phyloP scores from a whole-genome alignment of 2,888 invertebrate species.

The Netelia fuscicornis region DNA sequence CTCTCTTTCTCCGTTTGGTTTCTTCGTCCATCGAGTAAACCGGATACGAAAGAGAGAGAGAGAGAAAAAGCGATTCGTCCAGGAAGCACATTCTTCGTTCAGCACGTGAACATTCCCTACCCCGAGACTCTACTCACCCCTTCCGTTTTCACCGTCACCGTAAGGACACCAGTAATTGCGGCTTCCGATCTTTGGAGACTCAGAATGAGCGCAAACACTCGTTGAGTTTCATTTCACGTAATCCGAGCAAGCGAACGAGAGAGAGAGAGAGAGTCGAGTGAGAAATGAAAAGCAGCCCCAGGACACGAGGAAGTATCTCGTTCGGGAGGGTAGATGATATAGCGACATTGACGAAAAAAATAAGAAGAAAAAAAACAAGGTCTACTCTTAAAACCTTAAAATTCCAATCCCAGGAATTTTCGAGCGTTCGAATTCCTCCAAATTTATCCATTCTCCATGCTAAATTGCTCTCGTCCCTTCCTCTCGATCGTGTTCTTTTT shows the following conservation, averaged over 20 bases:
- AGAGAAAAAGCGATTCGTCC: conserved; percentile 40
- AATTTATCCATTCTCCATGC: neutral
- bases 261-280: neutral
- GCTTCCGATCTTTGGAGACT: conserved; percentile 45
- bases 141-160: neutral
- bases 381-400: neutral
- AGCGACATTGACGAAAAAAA: neutral
- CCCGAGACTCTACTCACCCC: neutral
- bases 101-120: neutral
- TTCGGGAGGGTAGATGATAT: neutral
- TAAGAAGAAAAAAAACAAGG: neutral
- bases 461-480: neutral
- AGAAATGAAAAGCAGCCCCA: neutral
- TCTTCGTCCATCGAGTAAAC: conserved; percentile 18
- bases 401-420: neutral
- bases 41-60: conserved; percentile 42
- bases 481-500: neutral
- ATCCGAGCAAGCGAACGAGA: neutral
- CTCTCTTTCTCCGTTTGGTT: neutral
- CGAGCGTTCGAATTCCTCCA: neutral
- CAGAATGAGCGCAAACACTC: conserved; percentile 66
- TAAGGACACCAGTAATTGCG: conserved; percentile 49
- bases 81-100: conserved; percentile 27
- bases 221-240: conserved; percentile 69
- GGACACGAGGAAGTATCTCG: neutral